A percentile compares a stretch with the other conserved stretches of the same genome.
These are phyloP conservation scores for Himalopsyche anomala DNA, from an alignment of 2,888 invertebrate species.

Conservation along the genomic window DNA sequence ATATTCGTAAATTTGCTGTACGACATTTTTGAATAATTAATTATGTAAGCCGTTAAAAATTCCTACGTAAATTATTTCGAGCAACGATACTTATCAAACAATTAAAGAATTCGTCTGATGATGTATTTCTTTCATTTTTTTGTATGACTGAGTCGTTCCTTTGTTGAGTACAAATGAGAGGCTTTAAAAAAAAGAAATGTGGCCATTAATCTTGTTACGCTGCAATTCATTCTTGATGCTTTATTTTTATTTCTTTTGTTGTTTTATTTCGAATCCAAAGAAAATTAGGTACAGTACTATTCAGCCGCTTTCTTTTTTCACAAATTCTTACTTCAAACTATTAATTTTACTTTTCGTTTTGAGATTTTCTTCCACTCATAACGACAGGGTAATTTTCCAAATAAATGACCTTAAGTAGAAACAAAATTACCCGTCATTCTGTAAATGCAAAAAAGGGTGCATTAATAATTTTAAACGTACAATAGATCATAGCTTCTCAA, in stretches of 20 bases:
- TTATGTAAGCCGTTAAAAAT: too few species aligned
- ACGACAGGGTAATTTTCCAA: neutral
- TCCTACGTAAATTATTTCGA: neutral
- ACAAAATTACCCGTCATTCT: too few species aligned
- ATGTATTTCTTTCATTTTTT: neutral
- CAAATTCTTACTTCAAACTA: too few species aligned
- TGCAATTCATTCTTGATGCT: constrained; percentile 38
- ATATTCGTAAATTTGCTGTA: neutral
- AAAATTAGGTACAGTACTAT: neutral
- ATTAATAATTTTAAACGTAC: too few species aligned
- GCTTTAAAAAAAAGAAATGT: constrained; percentile 3
- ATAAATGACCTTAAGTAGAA: too few species aligned
- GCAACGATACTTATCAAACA: neutral
- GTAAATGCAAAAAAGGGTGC: too few species aligned
- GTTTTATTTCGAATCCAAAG: constrained; percentile 29
- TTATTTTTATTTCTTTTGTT: constrained; percentile 38
- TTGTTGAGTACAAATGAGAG: constrained; percentile 20
- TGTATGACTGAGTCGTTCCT: constrained; percentile 14
- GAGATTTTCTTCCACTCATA: neutral
- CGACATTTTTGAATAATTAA: too few species aligned
- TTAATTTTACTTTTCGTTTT: too few species aligned
- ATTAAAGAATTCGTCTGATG: constrained; percentile 37
- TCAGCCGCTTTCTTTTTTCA: too few species aligned
- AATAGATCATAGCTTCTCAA: too few species aligned
- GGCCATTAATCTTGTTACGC: constrained; percentile 38